A percentile compares a stretch with the other conserved stretches of the same genome.
phyloP scores from a whole-genome alignment of 2,797 vertebrate genomes.

The Telmatherina bonti region DNA sequence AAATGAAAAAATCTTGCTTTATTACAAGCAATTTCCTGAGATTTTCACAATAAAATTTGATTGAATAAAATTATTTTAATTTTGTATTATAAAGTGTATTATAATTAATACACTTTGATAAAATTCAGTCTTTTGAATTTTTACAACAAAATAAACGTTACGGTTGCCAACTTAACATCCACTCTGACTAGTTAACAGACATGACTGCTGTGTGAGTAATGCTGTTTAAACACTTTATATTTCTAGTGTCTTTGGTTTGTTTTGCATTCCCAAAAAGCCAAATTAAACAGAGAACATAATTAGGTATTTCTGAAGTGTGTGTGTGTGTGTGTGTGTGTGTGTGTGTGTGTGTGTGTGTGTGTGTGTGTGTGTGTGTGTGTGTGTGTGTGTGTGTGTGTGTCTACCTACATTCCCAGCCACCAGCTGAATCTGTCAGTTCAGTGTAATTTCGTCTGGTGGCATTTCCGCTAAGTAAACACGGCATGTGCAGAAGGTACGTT shows the following conservation, averaged over 20 bases:
- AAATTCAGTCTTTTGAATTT: neutral
- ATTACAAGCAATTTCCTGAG: neutral
- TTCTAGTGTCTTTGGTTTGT: neutral
- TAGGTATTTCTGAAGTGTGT: constrained; percentile 5
- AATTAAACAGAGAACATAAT: neutral
- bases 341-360: no score
- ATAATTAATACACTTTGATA: no score
- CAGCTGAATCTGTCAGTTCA: constrained; percentile 8
- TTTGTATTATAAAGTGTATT: no score
- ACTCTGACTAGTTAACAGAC: neutral
- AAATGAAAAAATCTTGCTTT: neutral
- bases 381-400: no score
- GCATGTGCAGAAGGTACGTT: neutral
- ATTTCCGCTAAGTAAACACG: neutral
- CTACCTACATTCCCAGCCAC: constrained; percentile 12
- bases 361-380: no score
- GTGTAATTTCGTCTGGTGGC: constrained; percentile 2
- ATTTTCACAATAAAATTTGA: no score
- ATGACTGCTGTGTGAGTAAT: neutral
- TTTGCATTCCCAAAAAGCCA: neutral
- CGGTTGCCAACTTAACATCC: neutral
- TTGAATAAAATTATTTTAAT: no score
- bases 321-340: no score
- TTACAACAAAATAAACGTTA: neutral
- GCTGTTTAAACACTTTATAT: neutral